Evolutionary conservation across 1,140 invertebrate species (phyloP).

Genomic region (Tenebrio molitor): DNA sequence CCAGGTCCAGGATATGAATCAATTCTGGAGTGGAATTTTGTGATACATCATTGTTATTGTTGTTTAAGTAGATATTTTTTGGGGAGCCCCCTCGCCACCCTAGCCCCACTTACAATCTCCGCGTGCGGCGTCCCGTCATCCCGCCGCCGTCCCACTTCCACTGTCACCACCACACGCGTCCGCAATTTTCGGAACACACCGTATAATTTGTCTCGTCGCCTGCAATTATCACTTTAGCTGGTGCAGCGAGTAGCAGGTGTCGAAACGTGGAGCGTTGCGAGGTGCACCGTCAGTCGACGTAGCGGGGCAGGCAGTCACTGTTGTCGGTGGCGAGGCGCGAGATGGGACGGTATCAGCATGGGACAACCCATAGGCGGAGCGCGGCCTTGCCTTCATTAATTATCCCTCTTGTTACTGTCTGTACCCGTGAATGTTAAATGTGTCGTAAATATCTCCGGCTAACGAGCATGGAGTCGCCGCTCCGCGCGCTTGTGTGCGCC

Average conservation of each 20-base stretch:
- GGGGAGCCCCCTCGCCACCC: background rate
- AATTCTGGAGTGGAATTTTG: too few species aligned
- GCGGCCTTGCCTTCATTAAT: slow-evolving; percentile 53
- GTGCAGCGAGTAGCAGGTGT: slow-evolving; percentile 15
- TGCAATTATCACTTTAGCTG: slow-evolving; percentile 32
- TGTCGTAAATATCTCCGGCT: slow-evolving; percentile 29
- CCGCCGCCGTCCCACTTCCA: background rate
- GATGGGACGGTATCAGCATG: slow-evolving; percentile 50
- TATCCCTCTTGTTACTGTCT: slow-evolving; percentile 57
- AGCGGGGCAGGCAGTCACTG: slow-evolving; percentile 52
- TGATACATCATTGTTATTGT: too few species aligned
- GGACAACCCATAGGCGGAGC: slow-evolving; percentile 53
- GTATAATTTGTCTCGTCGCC: slow-evolving; percentile 27
- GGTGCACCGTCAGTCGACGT: slow-evolving; percentile 44
- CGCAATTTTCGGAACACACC: slow-evolving; percentile 26
- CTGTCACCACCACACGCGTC: slow-evolving; percentile 4
- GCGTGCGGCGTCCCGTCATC: background rate
- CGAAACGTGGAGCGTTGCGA: slow-evolving; percentile 40
- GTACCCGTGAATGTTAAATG: slow-evolving; percentile 52
- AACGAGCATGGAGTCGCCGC: slow-evolving; percentile 12
- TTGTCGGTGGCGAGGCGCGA: slow-evolving; percentile 42
- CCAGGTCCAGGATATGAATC: too few species aligned
- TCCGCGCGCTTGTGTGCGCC: background rate
- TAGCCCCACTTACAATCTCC: background rate
- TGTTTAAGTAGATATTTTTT: too few species aligned